These are phyloP conservation scores for Calyptommatus sinebrachiatus DNA, from an alignment of 2,113 vertebrate species.

Conservation along the genomic window DNA sequence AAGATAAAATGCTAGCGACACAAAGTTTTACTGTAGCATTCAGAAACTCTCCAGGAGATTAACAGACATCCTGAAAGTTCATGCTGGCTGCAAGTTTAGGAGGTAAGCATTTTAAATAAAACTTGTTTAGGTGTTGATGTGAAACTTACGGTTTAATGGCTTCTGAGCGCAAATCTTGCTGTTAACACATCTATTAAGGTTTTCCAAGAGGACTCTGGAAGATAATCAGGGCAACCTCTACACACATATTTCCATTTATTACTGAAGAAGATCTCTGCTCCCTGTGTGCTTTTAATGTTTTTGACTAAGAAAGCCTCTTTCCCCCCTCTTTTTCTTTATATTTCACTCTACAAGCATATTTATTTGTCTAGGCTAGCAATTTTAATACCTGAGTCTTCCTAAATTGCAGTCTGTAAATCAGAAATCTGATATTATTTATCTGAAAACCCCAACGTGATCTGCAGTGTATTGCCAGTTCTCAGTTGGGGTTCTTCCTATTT, in stretches of 20 bases:
- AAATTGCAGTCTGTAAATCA: background rate
- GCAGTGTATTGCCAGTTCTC: background rate
- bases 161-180: slow-evolving; percentile 1
- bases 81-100: background rate
- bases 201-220: background rate
- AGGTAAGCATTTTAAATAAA: slow-evolving; percentile 13
- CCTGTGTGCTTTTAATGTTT: background rate
- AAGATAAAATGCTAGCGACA: slow-evolving; percentile 4
- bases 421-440: background rate
- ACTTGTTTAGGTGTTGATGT: slow-evolving; percentile 1
- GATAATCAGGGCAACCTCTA: background rate
- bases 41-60: slow-evolving; percentile 5
- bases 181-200: slow-evolving; percentile 6
- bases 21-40: slow-evolving; percentile 2
- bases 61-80: background rate
- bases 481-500: background rate
- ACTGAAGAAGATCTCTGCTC: background rate
- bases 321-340: too few species aligned
- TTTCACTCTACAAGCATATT: background rate
- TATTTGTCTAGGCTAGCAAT: background rate
- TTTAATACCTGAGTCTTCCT: background rate
- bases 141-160: slow-evolving; percentile 12
- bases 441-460: background rate
- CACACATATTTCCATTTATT: slow-evolving; percentile 7
- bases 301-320: background rate